Base-by-base conservation (phyloP, 2,888 invertebrate species). In the Diplazon laetatorius region DNA sequence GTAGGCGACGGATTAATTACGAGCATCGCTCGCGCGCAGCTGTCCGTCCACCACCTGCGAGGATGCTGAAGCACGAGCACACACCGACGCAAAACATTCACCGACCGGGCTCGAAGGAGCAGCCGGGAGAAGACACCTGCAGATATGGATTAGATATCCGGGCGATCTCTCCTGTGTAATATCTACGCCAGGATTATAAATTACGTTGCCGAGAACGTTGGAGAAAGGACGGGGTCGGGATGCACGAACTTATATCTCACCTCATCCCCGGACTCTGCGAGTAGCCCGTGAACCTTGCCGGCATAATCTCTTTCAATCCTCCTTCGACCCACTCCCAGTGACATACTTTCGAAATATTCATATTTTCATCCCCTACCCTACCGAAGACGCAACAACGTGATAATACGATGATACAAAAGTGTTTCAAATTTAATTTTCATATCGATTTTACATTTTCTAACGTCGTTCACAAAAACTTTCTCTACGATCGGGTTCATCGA, bases 141-240 rank as follows among this genome's bases (percentile, higher is more conserved):
- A 71, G 75, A 75, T 75, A 78, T 78, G 78, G 78, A 78, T 78
- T 78, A 75, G 75, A 35, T 75, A 78, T 74, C 74, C 57, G 69
- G 69, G 65, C 57, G 70, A 78, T 78, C 60, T 66, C 70, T 75
- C 52, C 55, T 39, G 60, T 66, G 66, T 75, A 71, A 78, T 78
- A 68, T 48, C 75, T 46, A 37, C 70, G 46, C 60, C 22, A 66
- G 75, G 75, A 75, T 78, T 78, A 78, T 78, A 75, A 78, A 78
- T 78, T 71, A 75, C 57, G 37, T 71, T 68, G 55, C 55, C 48
- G 59, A 39, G 42, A 12, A 44, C 30, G 48, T 25, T 37, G 30
- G 22, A 37, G 55, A 48, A 22, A 46, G 8, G 50, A 60, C 10
- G 42, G 37, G 22, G 25, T 42, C n/a, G 74, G 20, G 68, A 69